Evolutionary conservation across 1,140 invertebrate species (phyloP).

Genomic region (Pseudobourletiella spinata): DNA sequence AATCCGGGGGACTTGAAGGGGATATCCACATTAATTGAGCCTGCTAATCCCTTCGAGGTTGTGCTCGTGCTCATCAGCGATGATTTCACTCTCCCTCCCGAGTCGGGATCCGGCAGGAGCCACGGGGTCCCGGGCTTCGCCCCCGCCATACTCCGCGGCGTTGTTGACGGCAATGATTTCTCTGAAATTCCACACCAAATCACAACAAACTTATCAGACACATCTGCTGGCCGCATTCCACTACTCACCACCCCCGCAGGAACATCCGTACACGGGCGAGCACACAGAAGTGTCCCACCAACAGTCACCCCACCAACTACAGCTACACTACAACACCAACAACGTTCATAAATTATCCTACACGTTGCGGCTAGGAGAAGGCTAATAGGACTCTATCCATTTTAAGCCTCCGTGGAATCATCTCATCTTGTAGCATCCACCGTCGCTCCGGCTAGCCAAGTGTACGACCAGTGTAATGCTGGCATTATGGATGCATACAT

Average conservation of each 20-base stretch:
- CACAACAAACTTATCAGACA: background rate
- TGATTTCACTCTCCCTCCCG: background rate
- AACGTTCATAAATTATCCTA: too few relatives aligned
- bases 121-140: conserved; percentile 15
- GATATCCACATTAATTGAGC: background rate
- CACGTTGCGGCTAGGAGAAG: too few relatives aligned
- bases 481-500: too few relatives aligned
- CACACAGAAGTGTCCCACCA: background rate
- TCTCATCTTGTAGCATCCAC: too few relatives aligned
- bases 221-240: background rate
- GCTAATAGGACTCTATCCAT: too few relatives aligned
- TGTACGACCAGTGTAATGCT: too few relatives aligned
- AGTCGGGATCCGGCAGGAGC: conserved; percentile 10
- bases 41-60: background rate
- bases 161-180: conserved; percentile 30
- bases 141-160: conserved; percentile 15
- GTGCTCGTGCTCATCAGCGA: background rate
- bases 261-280: background rate
- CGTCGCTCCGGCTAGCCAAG: too few relatives aligned
- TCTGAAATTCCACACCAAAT: conserved; percentile 23
- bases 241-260: background rate
- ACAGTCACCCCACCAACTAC: too few relatives aligned
- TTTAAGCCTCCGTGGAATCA: too few relatives aligned
- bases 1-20: background rate
- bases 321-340: too few relatives aligned